phyloP scores from a whole-genome alignment of 1,140 invertebrate species.

The Diorhabda carinulata region DNA sequence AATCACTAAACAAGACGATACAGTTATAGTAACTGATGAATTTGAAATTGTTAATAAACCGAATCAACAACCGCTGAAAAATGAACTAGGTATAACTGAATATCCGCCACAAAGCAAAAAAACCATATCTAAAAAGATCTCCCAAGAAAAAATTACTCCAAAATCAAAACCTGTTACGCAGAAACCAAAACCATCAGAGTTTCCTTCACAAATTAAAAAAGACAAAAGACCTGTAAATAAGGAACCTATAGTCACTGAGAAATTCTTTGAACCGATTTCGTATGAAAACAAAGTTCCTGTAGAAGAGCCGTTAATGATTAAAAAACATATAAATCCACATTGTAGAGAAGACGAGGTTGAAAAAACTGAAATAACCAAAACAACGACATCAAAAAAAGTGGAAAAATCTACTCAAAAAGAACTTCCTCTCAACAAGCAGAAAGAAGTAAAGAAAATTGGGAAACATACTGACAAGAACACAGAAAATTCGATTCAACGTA shows the following conservation, averaged over 20 bases:
- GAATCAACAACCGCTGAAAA: neutral
- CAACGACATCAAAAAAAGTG: too few species aligned
- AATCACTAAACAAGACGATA: neutral
- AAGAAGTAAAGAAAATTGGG: neutral
- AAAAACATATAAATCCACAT: slow-evolving; percentile 38
- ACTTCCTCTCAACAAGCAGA: neutral
- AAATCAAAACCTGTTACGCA: neutral
- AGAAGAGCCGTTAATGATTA: slow-evolving; percentile 38
- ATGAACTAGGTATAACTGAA: neutral
- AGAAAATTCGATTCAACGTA: neutral
- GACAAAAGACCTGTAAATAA: slow-evolving; percentile 6
- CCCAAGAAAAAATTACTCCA: neutral
- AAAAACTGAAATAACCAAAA: slow-evolving; percentile 16
- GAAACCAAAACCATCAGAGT: slow-evolving; percentile 11
- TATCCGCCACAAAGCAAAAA: neutral
- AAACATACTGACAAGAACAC: neutral
- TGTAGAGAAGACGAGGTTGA: slow-evolving; percentile 32
- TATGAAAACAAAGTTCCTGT: slow-evolving; percentile 36
- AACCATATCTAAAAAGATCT: neutral
- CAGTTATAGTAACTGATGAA: neutral
- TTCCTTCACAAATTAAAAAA: slow-evolving; percentile 14
- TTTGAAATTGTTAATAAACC: slow-evolving; percentile 1
- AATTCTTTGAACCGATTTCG: neutral
- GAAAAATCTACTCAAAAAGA: neutral
- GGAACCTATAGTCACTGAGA: slow-evolving; percentile 2